Evolutionary conservation across 1,140 invertebrate species (phyloP), one percentile per base, ranked within the genome.

Genomic region (Lucilia cuprina): DNA sequence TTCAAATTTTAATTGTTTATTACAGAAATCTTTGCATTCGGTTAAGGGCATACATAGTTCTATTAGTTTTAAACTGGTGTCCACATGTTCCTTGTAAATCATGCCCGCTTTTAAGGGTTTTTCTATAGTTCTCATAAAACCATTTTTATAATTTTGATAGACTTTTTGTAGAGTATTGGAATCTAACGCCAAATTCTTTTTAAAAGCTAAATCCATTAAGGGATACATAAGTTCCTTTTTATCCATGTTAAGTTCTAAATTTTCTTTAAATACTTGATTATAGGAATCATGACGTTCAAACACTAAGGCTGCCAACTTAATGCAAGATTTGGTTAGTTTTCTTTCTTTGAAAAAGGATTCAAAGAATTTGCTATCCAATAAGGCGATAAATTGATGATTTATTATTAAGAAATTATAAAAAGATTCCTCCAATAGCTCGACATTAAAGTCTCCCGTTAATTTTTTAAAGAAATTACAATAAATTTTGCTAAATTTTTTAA

Each of bases 41-140:
- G 92, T 89, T 17, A 91, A 84, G n/a, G 92, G 91, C 93, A 94
- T 93, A 86, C 92, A 93, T 85, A 91, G 91, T 4, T 92, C 86
- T 83, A 94, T 91, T 35, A 94, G 88, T 86, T 92, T 89, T 10
- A 89, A 91, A 47, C 94, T 91, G 50, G 93, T 91, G 82, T 91
- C 87, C 35, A 92, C 92, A 84, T 92, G 91, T 84, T 92, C 92
- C 35, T 92, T 87, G 83, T 94, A 94, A 75, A 94, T 92, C 85
- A 94, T 92, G 0, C 93, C 93, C 0, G 93, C 93, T 91, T 94
- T 94, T 83, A 94, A 93, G 1, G 94, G 94, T 86, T 94, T 94
- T 86, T 93, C 93, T 19, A 94, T 90, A 82, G 93, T 91, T 89
- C 94, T 94, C 82, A 91, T 88, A 49, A 94, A 92, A 85, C 93